These are phyloP conservation scores for Ceriagrion tenellum DNA, from an alignment of 2,888 invertebrate genomes.

Conservation along the genomic window DNA sequence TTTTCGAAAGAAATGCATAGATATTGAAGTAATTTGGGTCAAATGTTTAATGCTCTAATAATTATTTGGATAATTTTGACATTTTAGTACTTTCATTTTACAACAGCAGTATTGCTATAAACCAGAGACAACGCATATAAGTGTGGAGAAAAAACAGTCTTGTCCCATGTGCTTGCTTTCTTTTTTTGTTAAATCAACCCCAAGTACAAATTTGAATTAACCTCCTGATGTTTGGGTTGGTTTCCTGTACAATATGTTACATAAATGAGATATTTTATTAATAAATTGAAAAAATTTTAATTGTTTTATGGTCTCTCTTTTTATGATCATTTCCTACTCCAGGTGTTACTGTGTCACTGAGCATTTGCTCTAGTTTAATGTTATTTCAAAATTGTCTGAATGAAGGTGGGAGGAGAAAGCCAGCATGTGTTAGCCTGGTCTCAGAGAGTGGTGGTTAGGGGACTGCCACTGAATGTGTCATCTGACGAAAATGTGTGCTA, in stretches of 20 bases:
- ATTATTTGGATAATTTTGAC: slow-evolving; percentile 9
- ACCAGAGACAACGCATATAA: not conserved
- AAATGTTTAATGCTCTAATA: not conserved
- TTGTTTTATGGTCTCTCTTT: not conserved
- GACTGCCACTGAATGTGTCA: no score
- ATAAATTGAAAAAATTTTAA: slow-evolving; percentile 29
- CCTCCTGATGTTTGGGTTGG: slow-evolving; percentile 62
- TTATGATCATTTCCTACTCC: not conserved
- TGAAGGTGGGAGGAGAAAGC: no score
- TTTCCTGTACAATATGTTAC: slow-evolving; percentile 65
- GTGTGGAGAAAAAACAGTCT: slow-evolving; percentile 39
- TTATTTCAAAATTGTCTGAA: not conserved
- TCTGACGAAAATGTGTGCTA: no score
- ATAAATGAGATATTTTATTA: slow-evolving; percentile 62
- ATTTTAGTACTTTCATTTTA: slow-evolving; percentile 39
- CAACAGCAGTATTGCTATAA: slow-evolving; percentile 61
- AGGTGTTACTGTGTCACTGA: no score
- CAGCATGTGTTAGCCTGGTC: no score
- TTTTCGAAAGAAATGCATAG: not conserved
- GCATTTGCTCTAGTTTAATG: not conserved
- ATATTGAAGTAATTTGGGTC: not conserved
- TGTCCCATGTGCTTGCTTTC: slow-evolving; percentile 48
- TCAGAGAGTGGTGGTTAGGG: no score
- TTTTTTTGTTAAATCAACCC: slow-evolving; percentile 51
- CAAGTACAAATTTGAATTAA: slow-evolving; percentile 64